Base-by-base conservation (phyloP, 2,888 invertebrate genomes). In the Epistrophe eligans region DNA sequence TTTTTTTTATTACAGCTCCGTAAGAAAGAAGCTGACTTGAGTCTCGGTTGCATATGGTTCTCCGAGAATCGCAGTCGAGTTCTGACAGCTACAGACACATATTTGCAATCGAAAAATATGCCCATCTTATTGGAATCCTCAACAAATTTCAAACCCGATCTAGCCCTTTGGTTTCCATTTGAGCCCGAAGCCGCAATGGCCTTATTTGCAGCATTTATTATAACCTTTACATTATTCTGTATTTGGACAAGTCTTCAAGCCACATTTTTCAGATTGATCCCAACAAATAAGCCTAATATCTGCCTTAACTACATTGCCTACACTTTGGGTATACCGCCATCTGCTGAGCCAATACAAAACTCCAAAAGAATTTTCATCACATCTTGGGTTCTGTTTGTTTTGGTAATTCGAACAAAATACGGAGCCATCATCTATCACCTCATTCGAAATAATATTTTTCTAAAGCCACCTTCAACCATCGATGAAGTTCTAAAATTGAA, bases 341-440 rank as follows among this genome's bases (percentile, higher is more conserved):
- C 45, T 7, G 57, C 70, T 13, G 62, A 76, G 0, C 67, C 88
- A 1, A 64, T 40, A 40, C 88, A 80, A 3, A 64, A 77, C 0
- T 79, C 84, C 6, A 88, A 88, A 28, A 88, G 88, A 38, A 19
- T 90, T 28, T 50, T 90, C 38, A 64, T 89, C 28, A 72, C 77
- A 19, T 77, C 88, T 11, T 90, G 90, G 90, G 84, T 90, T 7
- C n/a, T 84, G 38, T 82, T 81, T 6, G 89, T 89, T 1, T 83
- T 90, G 4, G 50, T 90, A n/a, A 74, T 90, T 7, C 84, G 90
- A 7, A 66, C 89, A 52, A 88, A 90, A 76, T 90, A 90, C 72
- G 77, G 88, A n/a, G 89, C 90, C 8, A 17, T 90, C 11, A 76
- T 90, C 24, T 90, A 88, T 40, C 84, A 90, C n/a, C 84, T 90